phyloP scores from a whole-genome alignment of 2,113 vertebrate genomes.

The Elaphurus davidianus region DNA sequence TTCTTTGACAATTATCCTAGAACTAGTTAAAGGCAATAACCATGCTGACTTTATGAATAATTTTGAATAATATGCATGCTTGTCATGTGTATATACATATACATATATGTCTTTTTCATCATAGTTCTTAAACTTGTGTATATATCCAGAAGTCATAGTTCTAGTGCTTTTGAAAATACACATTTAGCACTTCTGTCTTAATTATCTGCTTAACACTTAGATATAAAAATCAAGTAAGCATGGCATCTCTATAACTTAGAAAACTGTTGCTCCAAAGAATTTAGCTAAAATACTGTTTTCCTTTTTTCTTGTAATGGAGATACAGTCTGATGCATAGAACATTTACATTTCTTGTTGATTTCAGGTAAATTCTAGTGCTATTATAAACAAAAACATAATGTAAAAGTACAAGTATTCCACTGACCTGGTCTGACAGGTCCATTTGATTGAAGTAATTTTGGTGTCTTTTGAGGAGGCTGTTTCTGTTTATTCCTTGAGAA shows the following conservation, averaged over 20 bases:
- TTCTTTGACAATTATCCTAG: not conserved
- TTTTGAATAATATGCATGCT: not conserved
- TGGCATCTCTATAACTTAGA: not conserved
- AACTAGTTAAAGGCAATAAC: not conserved
- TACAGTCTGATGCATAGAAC: not conserved
- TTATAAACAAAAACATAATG: conserved; percentile 29
- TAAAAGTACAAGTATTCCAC: not conserved
- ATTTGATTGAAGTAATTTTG: not conserved
- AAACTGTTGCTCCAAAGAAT: not conserved
- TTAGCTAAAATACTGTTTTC: not conserved
- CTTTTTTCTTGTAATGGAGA: not conserved
- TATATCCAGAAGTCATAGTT: not conserved
- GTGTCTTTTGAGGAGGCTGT: not conserved
- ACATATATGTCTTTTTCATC: not conserved
- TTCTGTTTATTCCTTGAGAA: not conserved
- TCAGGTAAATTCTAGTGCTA: not conserved
- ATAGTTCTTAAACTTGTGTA: not conserved
- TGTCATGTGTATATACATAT: not conserved
- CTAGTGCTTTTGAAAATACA: not conserved
- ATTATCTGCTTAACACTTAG: not conserved
- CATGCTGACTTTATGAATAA: not conserved
- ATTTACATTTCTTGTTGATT: not conserved
- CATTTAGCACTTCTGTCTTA: not conserved
- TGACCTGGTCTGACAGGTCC: not conserved
- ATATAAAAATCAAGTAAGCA: not conserved